These are phyloP conservation scores for Formica exsecta DNA, from an alignment of 1,140 invertebrate species.

Conservation along the genomic window DNA sequence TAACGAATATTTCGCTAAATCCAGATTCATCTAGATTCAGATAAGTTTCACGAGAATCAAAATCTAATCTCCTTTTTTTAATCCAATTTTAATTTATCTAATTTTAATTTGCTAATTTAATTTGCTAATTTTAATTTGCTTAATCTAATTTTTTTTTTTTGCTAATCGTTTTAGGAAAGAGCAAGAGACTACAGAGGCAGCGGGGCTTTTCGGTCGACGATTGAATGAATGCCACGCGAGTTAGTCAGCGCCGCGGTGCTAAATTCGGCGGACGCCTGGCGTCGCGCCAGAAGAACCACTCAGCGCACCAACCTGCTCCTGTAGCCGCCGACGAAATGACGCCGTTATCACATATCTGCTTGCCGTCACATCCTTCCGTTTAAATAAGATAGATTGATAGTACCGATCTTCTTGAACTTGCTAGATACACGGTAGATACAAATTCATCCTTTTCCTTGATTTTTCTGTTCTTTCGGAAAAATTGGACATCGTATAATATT, in stretches of 20 bases:
- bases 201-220: conserved; percentile 79
- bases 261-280: conserved; percentile 85
- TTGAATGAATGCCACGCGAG: conserved; percentile 86
- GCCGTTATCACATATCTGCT: conserved; percentile 71
- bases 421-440: neutral
- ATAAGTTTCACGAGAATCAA: neutral
- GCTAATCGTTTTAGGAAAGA: conserved; percentile 50
- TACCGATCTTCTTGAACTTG: neutral
- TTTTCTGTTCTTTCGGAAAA: neutral
- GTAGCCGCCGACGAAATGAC: conserved; percentile 70
- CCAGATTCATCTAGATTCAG: neutral
- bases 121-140: no score
- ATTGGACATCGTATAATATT: neutral
- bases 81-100: no score
- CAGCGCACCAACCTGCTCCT: conserved; percentile 86
- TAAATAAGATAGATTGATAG: conserved; percentile 25
- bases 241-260: conserved; percentile 86
- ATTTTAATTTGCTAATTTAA: no score
- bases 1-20: neutral
- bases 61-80: neutral
- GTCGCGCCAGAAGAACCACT: conserved; percentile 85
- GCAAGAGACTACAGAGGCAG: conserved; percentile 68
- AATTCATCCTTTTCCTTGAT: neutral
- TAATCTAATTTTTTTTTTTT: neutral
- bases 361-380: conserved; percentile 47